Conservation (phyloP, 2,888 invertebrate species). For the Acanthosepion pharaonis region DNA sequence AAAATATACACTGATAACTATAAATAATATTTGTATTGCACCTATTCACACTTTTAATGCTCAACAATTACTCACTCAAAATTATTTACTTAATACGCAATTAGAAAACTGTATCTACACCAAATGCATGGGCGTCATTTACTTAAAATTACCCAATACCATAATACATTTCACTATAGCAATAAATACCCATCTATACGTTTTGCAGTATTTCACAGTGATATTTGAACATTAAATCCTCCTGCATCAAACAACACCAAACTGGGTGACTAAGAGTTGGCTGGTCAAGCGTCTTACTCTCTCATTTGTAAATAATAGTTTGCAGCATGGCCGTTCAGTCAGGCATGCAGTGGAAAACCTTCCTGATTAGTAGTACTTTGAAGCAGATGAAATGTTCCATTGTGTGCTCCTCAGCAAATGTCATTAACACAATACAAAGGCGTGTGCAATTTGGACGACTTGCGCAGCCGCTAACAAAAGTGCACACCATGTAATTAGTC, state of each 20-base stretch:
- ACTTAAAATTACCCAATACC: too few species aligned
- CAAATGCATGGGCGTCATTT: too few species aligned
- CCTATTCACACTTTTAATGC: too few species aligned
- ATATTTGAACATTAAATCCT: not conserved
- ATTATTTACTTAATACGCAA: too few species aligned
- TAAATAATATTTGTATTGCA: too few species aligned
- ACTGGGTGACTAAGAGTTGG: not conserved
- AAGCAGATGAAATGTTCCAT: constrained; percentile 8
- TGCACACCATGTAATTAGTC: constrained; percentile 33
- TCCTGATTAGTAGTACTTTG: constrained; percentile 33
- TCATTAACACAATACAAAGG: not conserved
- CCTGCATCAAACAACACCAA: not conserved
- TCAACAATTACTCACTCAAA: too few species aligned
- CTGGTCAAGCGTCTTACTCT: not conserved
- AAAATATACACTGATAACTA: too few species aligned
- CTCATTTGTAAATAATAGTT: constrained; percentile 33
- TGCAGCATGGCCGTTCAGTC: not conserved
- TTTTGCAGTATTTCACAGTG: not conserved
- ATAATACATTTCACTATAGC: not conserved
- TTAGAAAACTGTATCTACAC: too few species aligned
- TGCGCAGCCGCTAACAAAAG: not conserved
- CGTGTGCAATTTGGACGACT: not conserved
- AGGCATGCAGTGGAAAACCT: constrained; percentile 11
- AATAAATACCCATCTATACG: not conserved
- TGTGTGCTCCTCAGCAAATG: constrained; percentile 14